Evolutionary conservation across 2,113 vertebrate genomes (phyloP).

Genomic region (Pandion haliaetus): DNA sequence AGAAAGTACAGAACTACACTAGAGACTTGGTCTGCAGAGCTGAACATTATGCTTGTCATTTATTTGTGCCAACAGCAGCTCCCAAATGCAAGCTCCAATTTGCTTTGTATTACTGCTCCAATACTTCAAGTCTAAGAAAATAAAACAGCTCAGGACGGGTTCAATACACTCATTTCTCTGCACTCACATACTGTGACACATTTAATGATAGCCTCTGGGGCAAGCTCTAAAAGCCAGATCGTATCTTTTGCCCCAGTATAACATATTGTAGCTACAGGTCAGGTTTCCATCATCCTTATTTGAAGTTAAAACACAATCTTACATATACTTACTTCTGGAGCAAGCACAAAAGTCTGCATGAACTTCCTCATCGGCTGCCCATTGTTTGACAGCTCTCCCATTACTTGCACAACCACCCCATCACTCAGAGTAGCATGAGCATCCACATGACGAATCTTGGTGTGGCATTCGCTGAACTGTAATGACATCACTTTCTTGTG

Average conservation of each 20-base stretch:
- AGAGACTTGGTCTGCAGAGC: neutral
- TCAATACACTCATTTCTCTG: neutral
- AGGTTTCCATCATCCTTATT: neutral
- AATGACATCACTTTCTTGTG: conserved; percentile 99
- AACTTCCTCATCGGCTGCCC: conserved; percentile 97
- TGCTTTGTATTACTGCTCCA: neutral
- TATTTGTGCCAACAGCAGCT: neutral
- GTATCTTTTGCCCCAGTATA: neutral
- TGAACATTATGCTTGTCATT: neutral
- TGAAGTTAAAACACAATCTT: neutral
- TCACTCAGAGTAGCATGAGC: conserved; percentile 95
- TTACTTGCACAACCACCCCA: conserved; percentile 96
- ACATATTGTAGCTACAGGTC: neutral
- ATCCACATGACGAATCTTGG: conserved; percentile 97
- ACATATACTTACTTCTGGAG: conserved; percentile 85
- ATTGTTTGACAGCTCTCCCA: conserved; percentile 94
- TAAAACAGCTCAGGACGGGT: neutral
- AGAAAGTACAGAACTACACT: neutral
- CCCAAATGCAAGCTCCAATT: neutral
- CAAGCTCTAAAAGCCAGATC: neutral
- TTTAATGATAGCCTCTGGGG: neutral
- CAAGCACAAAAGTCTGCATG: conserved; percentile 98
- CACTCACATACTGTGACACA: neutral
- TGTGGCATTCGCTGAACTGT: conserved; percentile 97
- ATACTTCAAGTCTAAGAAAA: neutral